Evolutionary conservation across 2,888 invertebrate species (phyloP), one percentile per base, ranked within the genome.

Genomic region (Cordylochernes scorpioides): DNA sequence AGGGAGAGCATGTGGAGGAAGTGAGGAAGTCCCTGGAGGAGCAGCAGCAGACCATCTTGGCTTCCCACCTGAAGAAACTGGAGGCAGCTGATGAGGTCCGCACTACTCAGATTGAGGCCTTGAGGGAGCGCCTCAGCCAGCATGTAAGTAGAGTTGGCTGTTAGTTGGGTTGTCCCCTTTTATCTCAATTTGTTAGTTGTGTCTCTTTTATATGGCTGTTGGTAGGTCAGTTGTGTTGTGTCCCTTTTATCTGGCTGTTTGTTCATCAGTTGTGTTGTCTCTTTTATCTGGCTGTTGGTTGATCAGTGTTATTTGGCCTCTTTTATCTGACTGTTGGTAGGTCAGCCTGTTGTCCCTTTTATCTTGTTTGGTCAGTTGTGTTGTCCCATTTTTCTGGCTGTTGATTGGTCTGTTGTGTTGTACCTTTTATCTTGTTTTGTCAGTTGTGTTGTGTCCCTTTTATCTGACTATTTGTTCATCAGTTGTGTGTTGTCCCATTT

Each of bases 101-200:
- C 40, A 78, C 82, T 52, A 77, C 75, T 51, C 75, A 80, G 52
- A 70, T 82, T 44, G 74, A 74, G 58, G 77, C 73, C 56, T 75
- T 82, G 69, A 59, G 78, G 45, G 77, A 78, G 44, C 71, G 78
- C 44, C 68, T 84, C 36, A 74, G 74, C 55, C 78, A 82, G 54
- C 84, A 84, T 56, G 84, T 84, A 52, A 68, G 72, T 30, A 22
- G 12, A 13, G 12, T 22, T 22, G n/a, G 19, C 8, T 9, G 6
- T 22, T 14, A 13, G 21, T 14, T 22, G 12, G 12, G 22, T 22
- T 22, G 12, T 22, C 12, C 12, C 12, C n/a, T n/a, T n/a, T n/a
- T n/a, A n/a, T n/a, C n/a, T n/a, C n/a, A n/a, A n/a, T n/a, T n/a
- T n/a, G 10, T 22, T 10, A 3, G 5, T 4, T 22, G 14, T 4